Evolutionary conservation across 35 echinoderm and acorn worm species (phyloP).

Genomic region (Ophioderma brevispina): DNA sequence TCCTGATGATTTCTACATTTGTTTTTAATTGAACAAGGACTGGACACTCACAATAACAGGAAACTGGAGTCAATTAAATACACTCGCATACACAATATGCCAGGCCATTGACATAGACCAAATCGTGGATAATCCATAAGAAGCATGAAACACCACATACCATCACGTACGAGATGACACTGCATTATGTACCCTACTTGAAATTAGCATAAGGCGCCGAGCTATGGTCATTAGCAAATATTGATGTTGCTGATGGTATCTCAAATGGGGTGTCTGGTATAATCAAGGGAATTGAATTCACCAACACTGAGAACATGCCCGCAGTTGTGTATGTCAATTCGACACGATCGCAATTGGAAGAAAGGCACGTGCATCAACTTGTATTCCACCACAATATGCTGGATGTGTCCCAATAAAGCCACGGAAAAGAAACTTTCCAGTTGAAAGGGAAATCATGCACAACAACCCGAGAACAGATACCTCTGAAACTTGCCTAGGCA

Average conservation of each 20-base stretch:
- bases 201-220: conserved; percentile 53
- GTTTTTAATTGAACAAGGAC: not conserved
- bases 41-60: not conserved
- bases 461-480: conserved; percentile 26
- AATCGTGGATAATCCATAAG: not conserved
- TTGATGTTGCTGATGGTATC: conserved; percentile 79
- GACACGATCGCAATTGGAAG: conserved; percentile 39
- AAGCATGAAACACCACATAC: not conserved
- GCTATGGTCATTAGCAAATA: conserved; percentile 70
- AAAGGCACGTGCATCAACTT: not conserved
- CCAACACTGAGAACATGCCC: conserved; percentile 10
- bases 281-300: conserved; percentile 16
- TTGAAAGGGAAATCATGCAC: not conserved
- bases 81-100: not conserved
- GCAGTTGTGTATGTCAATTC: conserved; percentile 55
- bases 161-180: not conserved
- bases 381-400: not conserved
- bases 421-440: not conserved
- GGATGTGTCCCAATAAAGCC: not conserved
- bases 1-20: not conserved
- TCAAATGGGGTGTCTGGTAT: conserved; percentile 64
- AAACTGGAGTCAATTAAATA: not conserved
- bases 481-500: conserved; percentile 43
- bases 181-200: not conserved
- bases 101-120: not conserved